phyloP scores from a whole-genome alignment of 1,140 invertebrate species.

The Hesperophylax magnus region DNA sequence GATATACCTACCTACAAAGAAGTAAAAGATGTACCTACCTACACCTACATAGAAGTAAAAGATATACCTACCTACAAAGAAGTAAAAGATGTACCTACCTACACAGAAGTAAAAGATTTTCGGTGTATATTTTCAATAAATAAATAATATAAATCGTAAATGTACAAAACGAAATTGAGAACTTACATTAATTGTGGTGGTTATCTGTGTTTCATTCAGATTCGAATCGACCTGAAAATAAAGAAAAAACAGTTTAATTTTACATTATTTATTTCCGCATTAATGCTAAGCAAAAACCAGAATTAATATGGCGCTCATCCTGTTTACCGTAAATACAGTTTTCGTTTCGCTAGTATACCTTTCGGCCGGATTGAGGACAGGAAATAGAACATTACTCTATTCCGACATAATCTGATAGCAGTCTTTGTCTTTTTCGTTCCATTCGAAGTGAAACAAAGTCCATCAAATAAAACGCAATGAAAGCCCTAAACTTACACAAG shows the following conservation, averaged over 20 bases:
- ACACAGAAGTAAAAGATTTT: background rate
- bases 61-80: no score
- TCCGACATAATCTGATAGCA: slow-evolving; percentile 48
- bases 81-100: no score
- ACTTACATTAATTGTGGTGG: slow-evolving; percentile 8
- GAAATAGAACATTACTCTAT: slow-evolving; percentile 47
- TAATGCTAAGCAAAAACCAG: no score
- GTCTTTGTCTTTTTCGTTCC: slow-evolving; percentile 27
- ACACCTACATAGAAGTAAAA: no score
- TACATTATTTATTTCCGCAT: no score
- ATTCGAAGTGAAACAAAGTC: slow-evolving; percentile 48
- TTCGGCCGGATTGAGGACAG: slow-evolving; percentile 12
- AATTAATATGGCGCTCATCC: background rate
- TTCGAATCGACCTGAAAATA: slow-evolving; percentile 21
- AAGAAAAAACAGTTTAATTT: background rate
- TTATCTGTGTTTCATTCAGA: background rate
- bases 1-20: no score
- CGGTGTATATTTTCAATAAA: background rate
- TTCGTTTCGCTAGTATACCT: slow-evolving; percentile 26
- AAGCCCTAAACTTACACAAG: slow-evolving; percentile 41
- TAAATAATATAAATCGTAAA: background rate
- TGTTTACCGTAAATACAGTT: slow-evolving; percentile 12
- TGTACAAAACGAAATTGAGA: background rate
- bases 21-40: no score
- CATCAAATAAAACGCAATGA: slow-evolving; percentile 50